Base-by-base conservation (phyloP, 2,888 invertebrate species). In the Boloria selene region DNA sequence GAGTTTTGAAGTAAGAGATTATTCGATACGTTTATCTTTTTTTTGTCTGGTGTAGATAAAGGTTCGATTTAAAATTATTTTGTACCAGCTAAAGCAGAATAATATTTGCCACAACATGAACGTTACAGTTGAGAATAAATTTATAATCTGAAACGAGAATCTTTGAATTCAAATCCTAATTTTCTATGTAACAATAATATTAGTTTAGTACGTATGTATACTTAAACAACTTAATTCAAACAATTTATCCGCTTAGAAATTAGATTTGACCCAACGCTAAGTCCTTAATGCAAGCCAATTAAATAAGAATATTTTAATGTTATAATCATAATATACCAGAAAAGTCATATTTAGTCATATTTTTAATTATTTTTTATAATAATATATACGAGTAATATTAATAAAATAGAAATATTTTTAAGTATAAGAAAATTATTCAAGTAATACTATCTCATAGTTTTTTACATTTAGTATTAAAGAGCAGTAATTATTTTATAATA, bases 241-340 rank as follows among this genome's bases (percentile, higher is more conserved):
- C 65, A 69, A 65, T 63, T 66, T 44, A 65, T 62, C 50, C 51
- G 54, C 62, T 60, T 60, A 65, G 45, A 60, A 69, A 66, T 69
- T 66, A 63, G 63, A 66, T 62, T 61, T 61, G 51, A 59, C 65
- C 65, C 62, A 63, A 63, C 59, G n/a, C 26, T 47, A 45, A 63
- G 65, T 55, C 54, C 54, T 62, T 63, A 55, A 65, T 60, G 59
- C 54, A 60, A 47, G n/a, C 44, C 38, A 22, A n/a, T n/a, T n/a
- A 50, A 45, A 31, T 16, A 58, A 4, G 38, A 6, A 45, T 4
- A 17, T 44, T 42, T 26, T 26, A 53, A n/a, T 16, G 31, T n/a
- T 14, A 31, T n/a, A 53, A 58, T 31, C 13, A 31, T 16, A 62
- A 31, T 38, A 4, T 14, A 45, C 10, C 4, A 38, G 47, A 62